phyloP scores from a whole-genome alignment of 23 tunicate genomes.

The Corella eumyota region DNA sequence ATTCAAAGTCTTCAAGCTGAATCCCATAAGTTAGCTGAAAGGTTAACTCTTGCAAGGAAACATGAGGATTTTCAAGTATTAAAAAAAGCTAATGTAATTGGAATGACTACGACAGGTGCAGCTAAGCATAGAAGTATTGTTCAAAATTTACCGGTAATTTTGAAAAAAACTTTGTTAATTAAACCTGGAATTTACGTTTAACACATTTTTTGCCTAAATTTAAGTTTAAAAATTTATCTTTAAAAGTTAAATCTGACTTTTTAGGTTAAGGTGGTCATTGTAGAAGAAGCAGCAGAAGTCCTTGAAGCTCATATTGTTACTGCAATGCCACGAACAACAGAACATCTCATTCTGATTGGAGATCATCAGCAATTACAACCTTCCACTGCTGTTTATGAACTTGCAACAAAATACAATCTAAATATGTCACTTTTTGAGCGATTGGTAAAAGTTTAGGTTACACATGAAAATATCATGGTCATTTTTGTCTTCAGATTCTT shows the following conservation, averaged over 20 bases:
- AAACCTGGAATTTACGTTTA: too few species aligned
- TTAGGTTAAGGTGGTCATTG: slow-evolving; percentile 49
- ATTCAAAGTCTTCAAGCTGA: too few species aligned
- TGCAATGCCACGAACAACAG: slow-evolving; percentile 61
- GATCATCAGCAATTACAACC: slow-evolving; percentile 94
- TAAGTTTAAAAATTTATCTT: too few species aligned
- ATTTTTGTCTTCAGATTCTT: too few species aligned
- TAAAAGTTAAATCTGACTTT: too few species aligned
- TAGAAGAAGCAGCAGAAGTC: slow-evolving; percentile 95
- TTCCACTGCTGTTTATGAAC: slow-evolving; percentile 69
- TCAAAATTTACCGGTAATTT: slow-evolving; percentile 22
- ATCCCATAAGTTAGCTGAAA: too few species aligned
- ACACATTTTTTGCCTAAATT: too few species aligned
- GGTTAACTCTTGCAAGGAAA: too few species aligned
- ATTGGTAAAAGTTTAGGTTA: slow-evolving; percentile 38
- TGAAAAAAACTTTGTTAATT: too few species aligned
- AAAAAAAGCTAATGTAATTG: slow-evolving; percentile 25
- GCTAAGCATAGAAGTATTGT: slow-evolving; percentile 28
- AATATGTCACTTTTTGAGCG: slow-evolving; percentile 85
- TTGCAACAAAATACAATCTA: slow-evolving; percentile 59
- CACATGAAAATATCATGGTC: too few species aligned
- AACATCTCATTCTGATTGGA: slow-evolving; percentile 89
- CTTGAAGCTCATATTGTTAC: slow-evolving; percentile 89
- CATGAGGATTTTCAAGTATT: slow-evolving; percentile 14
- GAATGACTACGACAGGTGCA: slow-evolving; percentile 45